Evolutionary conservation across 2,888 invertebrate species (phyloP).

Genomic region (Mesorhabditis sp.): DNA sequence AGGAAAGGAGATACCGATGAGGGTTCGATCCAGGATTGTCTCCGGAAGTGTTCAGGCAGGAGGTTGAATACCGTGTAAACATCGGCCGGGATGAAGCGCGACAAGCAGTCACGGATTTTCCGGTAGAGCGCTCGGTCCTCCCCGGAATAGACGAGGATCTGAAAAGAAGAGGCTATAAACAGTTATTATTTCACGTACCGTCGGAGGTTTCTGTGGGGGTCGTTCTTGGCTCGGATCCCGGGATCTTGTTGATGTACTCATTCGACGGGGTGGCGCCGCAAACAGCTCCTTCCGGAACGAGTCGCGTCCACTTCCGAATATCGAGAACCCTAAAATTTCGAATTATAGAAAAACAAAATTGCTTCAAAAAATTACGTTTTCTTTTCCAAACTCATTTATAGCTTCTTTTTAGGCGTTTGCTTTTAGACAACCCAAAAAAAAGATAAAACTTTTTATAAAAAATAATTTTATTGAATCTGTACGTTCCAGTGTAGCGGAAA

Average conservation of each 20-base stretch:
- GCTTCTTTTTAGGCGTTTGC: no score
- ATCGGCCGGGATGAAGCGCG: constrained; percentile 37
- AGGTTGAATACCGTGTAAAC: constrained; percentile 50
- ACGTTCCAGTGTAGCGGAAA: no score
- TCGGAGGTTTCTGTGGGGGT: constrained; percentile 2
- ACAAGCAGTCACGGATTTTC: constrained; percentile 33
- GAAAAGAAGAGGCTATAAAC: neutral
- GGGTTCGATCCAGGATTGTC: constrained; percentile 49
- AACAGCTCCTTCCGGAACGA: neutral
- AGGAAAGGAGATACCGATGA: constrained; percentile 19
- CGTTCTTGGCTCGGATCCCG: neutral
- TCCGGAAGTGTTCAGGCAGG: constrained; percentile 33
- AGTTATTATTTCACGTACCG: neutral
- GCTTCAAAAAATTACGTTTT: no score
- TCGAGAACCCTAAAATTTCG: neutral
- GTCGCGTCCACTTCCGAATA: neutral
- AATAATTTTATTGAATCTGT: no score
- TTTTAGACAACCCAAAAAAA: no score
- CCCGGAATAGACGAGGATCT: constrained; percentile 52
- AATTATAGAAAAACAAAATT: no score
- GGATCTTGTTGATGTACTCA: neutral
- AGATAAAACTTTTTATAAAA: no score
- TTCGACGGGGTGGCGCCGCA: neutral
- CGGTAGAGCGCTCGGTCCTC: constrained; percentile 34
- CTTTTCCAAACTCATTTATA: no score